These are phyloP conservation scores for Ostrea edulis DNA, from an alignment of 1,140 invertebrate genomes.

Conservation along the genomic window DNA sequence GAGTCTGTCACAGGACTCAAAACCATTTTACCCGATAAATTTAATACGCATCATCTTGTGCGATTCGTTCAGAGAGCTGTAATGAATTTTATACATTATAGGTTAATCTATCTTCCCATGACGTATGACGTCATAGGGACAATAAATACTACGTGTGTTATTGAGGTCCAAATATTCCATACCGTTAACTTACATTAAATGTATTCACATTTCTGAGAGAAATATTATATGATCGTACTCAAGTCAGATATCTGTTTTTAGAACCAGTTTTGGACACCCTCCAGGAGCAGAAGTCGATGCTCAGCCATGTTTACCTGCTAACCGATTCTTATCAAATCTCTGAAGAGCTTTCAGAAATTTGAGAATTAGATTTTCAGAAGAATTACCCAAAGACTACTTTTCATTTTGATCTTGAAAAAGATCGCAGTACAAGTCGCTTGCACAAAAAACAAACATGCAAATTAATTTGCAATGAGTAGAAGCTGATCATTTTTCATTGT, in stretches of 20 bases:
- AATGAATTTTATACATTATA: not conserved
- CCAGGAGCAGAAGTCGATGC: not conserved
- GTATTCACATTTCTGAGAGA: not conserved
- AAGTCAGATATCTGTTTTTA: not conserved
- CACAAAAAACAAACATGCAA: too few species aligned
- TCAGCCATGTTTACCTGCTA: not conserved
- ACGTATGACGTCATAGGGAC: constrained; percentile 12
- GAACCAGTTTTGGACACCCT: not conserved
- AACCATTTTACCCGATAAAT: too few species aligned
- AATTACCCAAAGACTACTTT: not conserved
- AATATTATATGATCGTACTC: not conserved
- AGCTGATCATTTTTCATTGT: too few species aligned
- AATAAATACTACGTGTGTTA: not conserved
- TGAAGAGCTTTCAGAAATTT: not conserved
- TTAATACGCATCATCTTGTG: too few species aligned
- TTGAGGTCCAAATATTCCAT: not conserved
- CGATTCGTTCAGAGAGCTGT: too few species aligned
- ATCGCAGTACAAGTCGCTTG: not conserved
- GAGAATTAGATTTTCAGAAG: not conserved
- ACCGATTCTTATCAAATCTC: constrained; percentile 4
- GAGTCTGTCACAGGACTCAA: too few species aligned
- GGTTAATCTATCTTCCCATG: constrained; percentile 11
- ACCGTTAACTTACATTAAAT: not conserved
- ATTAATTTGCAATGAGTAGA: too few species aligned
- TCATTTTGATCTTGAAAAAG: not conserved